These are phyloP conservation scores for Myrmecobius fasciatus DNA, from an alignment of 2,113 vertebrate species.

Conservation along the genomic window DNA sequence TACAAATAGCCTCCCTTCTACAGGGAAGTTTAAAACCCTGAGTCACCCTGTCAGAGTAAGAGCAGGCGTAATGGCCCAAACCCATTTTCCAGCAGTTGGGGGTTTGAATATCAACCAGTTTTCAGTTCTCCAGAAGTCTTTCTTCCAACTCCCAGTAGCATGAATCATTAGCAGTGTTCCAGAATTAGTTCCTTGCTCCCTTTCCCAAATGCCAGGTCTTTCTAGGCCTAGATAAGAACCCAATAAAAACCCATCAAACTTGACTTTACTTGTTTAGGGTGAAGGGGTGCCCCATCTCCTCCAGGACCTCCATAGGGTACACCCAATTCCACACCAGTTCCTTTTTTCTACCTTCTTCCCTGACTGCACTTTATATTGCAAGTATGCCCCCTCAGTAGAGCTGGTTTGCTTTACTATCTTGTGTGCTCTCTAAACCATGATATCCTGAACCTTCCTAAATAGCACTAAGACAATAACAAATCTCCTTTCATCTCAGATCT, in stretches of 20 bases:
- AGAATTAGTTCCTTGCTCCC: background rate
- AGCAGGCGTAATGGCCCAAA: background rate
- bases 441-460: background rate
- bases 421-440: background rate
- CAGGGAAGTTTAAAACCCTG: background rate
- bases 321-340: background rate
- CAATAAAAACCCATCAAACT: background rate
- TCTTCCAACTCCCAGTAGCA: background rate
- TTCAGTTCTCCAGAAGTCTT: background rate
- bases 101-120: background rate
- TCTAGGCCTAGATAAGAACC: background rate
- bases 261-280: background rate
- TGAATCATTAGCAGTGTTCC: too few species aligned
- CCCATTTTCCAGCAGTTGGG: background rate
- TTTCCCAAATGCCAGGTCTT: background rate
- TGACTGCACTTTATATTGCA: background rate
- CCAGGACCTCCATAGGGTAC: background rate
- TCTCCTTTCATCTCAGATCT: background rate
- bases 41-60: background rate
- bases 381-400: background rate
- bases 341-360: background rate
- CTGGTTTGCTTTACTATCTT: background rate
- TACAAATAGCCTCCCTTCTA: background rate
- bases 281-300: background rate
- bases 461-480: background rate